phyloP scores from a whole-genome alignment of 2,888 invertebrate genomes.

The Isotomurus palustris region DNA sequence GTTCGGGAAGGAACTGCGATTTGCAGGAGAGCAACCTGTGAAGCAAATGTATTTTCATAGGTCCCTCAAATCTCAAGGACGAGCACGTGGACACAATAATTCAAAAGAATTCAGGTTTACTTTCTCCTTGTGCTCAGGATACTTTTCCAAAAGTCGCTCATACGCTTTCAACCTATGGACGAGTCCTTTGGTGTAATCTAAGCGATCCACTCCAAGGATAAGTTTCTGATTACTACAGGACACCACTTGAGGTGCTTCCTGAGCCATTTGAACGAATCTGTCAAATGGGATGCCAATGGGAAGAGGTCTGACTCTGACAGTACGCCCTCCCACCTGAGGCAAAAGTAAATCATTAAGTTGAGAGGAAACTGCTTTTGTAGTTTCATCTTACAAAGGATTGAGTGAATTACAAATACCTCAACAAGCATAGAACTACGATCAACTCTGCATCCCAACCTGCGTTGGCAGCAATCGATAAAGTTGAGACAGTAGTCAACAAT shows the following conservation, averaged over 20 bases:
- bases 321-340: constrained; percentile 74
- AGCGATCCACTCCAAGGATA: constrained; percentile 78
- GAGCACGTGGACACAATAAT: neutral
- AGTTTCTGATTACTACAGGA: constrained; percentile 64
- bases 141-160: constrained; percentile 71
- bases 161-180: constrained; percentile 78
- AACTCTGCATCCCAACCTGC: constrained; percentile 74
- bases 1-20: constrained; percentile 84
- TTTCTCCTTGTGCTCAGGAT: constrained; percentile 80
- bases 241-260: constrained; percentile 55
- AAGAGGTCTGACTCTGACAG: constrained; percentile 74
- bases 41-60: neutral
- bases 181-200: constrained; percentile 87
- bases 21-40: constrained; percentile 64
- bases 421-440: constrained; percentile 81
- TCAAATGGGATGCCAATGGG: constrained; percentile 88
- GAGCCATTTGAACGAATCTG: constrained; percentile 73
- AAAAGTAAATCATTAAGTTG: too few species aligned
- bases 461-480: constrained; percentile 85
- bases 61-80: too few species aligned
- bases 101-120: constrained; percentile 50
- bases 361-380: too few species aligned
- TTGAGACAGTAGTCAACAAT: constrained; percentile 85
- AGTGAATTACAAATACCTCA: too few species aligned
- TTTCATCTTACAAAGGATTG: too few species aligned